phyloP scores from a whole-genome alignment of 2,797 vertebrate genomes.

The Diplodus sargus region DNA sequence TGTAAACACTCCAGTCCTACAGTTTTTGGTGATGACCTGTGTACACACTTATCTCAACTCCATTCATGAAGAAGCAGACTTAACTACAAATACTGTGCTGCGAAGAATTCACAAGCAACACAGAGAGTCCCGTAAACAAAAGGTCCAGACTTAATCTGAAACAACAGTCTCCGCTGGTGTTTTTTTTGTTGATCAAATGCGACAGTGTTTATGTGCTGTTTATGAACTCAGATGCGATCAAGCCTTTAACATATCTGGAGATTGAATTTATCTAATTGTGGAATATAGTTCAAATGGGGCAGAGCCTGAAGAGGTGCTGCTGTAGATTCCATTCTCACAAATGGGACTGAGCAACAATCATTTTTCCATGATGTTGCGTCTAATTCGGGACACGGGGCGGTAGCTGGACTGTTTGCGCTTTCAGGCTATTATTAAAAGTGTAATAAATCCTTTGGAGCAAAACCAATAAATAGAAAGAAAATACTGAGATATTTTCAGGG shows the following conservation, averaged over 20 bases:
- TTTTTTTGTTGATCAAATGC: conserved; percentile 18
- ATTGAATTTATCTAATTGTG: conserved; percentile 53
- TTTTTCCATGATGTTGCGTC: conserved; percentile 45
- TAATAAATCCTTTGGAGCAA: conserved; percentile 70
- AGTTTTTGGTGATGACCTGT: not conserved
- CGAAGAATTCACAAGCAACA: not conserved
- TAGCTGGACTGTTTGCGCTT: conserved; percentile 48
- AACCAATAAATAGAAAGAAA: conserved; percentile 69
- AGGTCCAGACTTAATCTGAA: conserved; percentile 7
- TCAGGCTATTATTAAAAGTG: conserved; percentile 72
- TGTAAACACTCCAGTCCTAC: not conserved
- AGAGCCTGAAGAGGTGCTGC: conserved; percentile 30
- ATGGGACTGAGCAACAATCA: conserved; percentile 46
- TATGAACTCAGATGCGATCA: conserved; percentile 36
- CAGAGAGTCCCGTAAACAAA: not conserved
- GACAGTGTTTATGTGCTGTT: not conserved
- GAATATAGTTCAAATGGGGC: conserved; percentile 15
- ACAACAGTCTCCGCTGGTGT: not conserved
- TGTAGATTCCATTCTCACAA: conserved; percentile 51
- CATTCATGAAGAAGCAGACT: not conserved
- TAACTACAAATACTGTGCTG: not conserved
- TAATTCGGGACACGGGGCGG: conserved; percentile 49
- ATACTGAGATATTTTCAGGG: conserved; percentile 57
- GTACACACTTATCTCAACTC: not conserved
- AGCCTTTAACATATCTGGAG: conserved; percentile 36